Evolutionary conservation across 2,797 vertebrate genomes (phyloP).

Genomic region (Lepidocolaptes lacrymiger): DNA sequence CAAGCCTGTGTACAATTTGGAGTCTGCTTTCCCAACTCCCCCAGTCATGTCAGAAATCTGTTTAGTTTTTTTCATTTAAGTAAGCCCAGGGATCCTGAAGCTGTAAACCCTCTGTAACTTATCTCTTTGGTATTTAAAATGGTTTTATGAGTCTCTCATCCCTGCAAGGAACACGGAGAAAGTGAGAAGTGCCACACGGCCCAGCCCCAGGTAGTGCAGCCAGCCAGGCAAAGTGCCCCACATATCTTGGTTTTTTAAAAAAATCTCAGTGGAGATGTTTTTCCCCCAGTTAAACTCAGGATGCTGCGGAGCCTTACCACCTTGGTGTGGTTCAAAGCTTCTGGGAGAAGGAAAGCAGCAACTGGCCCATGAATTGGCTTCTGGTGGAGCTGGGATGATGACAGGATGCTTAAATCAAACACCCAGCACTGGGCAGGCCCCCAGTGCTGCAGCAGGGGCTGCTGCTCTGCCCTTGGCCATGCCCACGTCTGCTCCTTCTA

Average conservation of each 20-base stretch:
- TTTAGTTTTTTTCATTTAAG: background rate
- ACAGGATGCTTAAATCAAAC: background rate
- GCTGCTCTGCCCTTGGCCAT: background rate
- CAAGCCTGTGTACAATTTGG: background rate
- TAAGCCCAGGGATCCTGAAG: background rate
- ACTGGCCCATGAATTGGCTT: background rate
- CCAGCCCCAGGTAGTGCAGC: background rate
- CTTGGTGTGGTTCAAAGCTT: background rate
- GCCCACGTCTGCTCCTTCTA: background rate
- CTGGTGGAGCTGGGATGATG: background rate
- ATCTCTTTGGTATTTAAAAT: background rate
- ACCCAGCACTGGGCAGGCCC: too few relatives aligned
- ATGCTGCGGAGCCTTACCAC: background rate
- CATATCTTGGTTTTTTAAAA: fast-evolving
- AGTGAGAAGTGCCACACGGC: background rate
- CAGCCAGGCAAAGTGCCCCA: background rate
- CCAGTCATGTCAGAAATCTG: background rate
- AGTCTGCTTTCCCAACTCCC: background rate
- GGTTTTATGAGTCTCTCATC: background rate
- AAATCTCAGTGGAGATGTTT: background rate
- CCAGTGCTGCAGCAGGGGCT: background rate
- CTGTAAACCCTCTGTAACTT: background rate
- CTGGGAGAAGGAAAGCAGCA: background rate
- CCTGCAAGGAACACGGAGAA: background rate
- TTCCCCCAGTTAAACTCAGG: background rate